Evolutionary conservation across 1,140 invertebrate species (phyloP).

Genomic region (Hycleus cichorii): DNA sequence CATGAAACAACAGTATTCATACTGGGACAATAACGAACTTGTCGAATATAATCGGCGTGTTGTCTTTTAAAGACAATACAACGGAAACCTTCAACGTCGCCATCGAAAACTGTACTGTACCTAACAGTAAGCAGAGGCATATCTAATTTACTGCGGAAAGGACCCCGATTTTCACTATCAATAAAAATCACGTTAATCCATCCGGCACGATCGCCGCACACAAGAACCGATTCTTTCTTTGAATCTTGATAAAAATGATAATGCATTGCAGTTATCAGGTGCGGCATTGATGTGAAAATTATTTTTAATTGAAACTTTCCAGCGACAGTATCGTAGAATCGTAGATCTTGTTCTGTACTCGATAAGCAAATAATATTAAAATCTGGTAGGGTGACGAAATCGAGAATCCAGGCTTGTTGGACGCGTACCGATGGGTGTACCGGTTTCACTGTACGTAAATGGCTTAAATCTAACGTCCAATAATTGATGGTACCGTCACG

Average conservation of each 20-base stretch:
- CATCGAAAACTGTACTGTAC: constrained; percentile 48
- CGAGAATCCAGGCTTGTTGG: constrained; percentile 54
- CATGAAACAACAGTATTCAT: constrained; percentile 41
- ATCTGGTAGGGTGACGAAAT: constrained; percentile 59
- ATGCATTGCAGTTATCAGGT: constrained; percentile 51
- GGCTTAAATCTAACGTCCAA: constrained; percentile 58
- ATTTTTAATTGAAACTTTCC: constrained; percentile 59
- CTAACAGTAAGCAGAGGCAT: constrained; percentile 48
- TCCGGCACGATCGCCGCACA: constrained; percentile 60
- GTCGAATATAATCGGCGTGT: constrained; percentile 51
- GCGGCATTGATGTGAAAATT: constrained; percentile 48
- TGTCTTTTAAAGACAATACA: constrained; percentile 47
- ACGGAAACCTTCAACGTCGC: constrained; percentile 31
- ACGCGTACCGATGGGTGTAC: constrained; percentile 50
- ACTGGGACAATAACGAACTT: constrained; percentile 52
- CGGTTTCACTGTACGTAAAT: constrained; percentile 50
- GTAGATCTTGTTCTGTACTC: constrained; percentile 58
- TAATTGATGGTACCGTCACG: constrained; percentile 62
- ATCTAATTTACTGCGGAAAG: constrained; percentile 55
- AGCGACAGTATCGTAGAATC: constrained; percentile 65
- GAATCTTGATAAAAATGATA: constrained; percentile 53
- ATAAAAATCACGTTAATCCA: constrained; percentile 55
- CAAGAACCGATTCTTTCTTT: constrained; percentile 50
- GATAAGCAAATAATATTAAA: constrained; percentile 60
- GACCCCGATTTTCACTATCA: constrained; percentile 48